Evolutionary conservation across 1,140 invertebrate species (phyloP), one percentile per base, ranked within the genome.

Genomic region (Drosophila nigrodunni): DNA sequence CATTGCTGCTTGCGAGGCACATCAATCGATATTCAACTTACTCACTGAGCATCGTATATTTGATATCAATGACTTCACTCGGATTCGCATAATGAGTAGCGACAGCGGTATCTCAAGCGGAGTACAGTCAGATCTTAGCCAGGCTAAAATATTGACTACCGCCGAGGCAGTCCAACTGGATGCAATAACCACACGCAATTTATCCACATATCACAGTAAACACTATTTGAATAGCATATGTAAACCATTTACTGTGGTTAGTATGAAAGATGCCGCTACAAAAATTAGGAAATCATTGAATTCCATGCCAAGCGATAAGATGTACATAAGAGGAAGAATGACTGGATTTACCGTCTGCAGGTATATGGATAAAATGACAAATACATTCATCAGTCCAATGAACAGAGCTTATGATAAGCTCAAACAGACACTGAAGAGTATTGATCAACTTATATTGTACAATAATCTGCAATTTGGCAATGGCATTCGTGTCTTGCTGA

Each of bases 401-500:
- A 1, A 18, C 1, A 34, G 7, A 4, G 25, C 10, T 1, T 94
- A 95, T 10, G 92, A 94, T n/a, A 74, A 93, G 57, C 85, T 94
- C 2, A 91, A 93, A 86, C 73, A 78, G 11, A 94, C 93, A 7
- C 93, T 94, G 3, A 81, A 90, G 3, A 89, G 93, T 44, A 93
- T 96, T 2, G 94, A 96, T 77, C 94, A 95, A 47, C 94, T 94
- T 44, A 93, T 97, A 9, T 49, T 77, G 15, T 91, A 82, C 58
- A 95, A 95, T 73, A 96, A 97, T 89, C 95, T 95, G 87, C 94
- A 96, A 68, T 95, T 97, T 81, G 91, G 94, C 55, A 94, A 94
- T n/a, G 95, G 96, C 9, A 95, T 97, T 68, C 80, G 93, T 3
- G 91, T 93, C 15, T 93, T 97, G 41, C 92, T 96, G 8, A 75